Conservation (phyloP, 2,113 vertebrate genomes). For the Callipepla squamata region DNA sequence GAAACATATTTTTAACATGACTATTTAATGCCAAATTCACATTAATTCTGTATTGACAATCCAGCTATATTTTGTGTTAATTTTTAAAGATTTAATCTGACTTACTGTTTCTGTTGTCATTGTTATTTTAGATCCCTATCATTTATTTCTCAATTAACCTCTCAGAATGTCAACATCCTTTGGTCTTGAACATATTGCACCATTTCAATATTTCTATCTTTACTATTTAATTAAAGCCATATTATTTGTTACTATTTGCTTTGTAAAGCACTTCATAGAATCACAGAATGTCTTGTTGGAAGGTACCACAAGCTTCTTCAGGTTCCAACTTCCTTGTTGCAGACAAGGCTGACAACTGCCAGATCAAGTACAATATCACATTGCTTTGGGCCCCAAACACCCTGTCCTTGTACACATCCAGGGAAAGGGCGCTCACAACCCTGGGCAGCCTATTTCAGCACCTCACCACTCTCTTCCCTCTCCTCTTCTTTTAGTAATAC, state of each 20-base stretch:
- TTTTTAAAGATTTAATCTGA: background rate
- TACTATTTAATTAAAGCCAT: background rate
- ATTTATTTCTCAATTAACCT: background rate
- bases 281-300: too few relatives aligned
- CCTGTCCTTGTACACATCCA: too few relatives aligned
- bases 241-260: background rate
- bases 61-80: fast-evolving
- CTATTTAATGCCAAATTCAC: background rate
- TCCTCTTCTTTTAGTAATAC: background rate
- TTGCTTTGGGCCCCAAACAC: too few relatives aligned
- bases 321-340: too few relatives aligned
- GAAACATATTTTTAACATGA: background rate
- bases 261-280: background rate
- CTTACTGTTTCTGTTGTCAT: background rate
- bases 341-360: too few relatives aligned
- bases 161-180: background rate
- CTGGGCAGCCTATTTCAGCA: too few relatives aligned
- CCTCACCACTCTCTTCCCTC: background rate
- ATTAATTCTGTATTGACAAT: background rate
- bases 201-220: background rate
- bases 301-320: too few relatives aligned
- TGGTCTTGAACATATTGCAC: background rate
- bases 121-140: background rate
- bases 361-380: too few relatives aligned
- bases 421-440: too few relatives aligned